Evolutionary conservation across 2,113 vertebrate genomes (phyloP), one percentile per base, ranked within the genome.

Genomic region (Lepus timidus): DNA sequence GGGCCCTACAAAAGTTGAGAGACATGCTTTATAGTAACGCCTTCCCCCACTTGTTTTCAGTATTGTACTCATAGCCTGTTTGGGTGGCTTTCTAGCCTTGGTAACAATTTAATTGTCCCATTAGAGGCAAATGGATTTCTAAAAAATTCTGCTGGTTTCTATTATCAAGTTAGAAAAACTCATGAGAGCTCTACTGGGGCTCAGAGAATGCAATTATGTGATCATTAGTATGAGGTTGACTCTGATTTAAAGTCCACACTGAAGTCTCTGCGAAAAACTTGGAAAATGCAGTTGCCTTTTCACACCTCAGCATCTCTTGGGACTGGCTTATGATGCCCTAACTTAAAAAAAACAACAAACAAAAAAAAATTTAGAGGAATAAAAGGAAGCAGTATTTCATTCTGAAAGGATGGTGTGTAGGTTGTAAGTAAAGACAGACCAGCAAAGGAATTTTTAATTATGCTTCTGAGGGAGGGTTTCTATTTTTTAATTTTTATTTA

Each of bases 111-210:
- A 52, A 65, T 82, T 90, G 33, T 81, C 94, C 22, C 90, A 75
- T 19, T 70, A 33, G 55, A 73, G 55, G 52, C 36, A 22, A 76
- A 27, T 55, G 23, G 55, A 81, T 91, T 96, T 94, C 31, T 67
- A 87, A 61, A 61, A 89, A 75, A 93, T 96, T 93, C 82, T 78
- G 52, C 25, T 76, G 22, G 49, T 62, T 89, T 91, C 95, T 95
- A 80, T 91, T 91, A 86, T 76, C 89, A 85, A 91, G 73, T 94
- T 88, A 90, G 76, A 84, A 92, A 95, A 97, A 10, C 62, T 67
- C 39, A 7, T 44, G 67, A 89, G 68, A 87, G 81, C 85, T 95
- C 67, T 92, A 39, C 81, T 88, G 61, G 61, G 82, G 49, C 16
- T 22, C 29, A 73, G 33, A 85, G 49, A 88, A 65, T 73, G 52